These are phyloP conservation scores for Empis livida DNA, from an alignment of 2,888 invertebrate genomes.

Conservation along the genomic window DNA sequence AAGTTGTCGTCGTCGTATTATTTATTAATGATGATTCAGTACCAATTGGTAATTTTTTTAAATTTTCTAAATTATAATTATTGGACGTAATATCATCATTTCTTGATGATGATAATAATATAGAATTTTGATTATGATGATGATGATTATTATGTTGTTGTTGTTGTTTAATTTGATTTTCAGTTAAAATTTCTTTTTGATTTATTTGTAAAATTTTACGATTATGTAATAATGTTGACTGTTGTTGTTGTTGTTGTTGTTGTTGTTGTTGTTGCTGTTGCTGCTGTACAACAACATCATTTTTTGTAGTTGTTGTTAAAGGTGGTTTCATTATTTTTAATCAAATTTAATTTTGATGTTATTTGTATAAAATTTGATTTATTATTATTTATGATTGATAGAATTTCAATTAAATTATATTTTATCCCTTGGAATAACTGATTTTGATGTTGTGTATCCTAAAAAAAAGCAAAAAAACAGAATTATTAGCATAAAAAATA, in stretches of 20 bases:
- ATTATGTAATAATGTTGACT: slow-evolving; percentile 1
- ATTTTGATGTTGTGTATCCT: no score
- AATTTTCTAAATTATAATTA: not conserved
- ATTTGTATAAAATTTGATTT: not conserved
- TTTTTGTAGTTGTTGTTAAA: slow-evolving; percentile 7
- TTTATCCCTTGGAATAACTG: no score
- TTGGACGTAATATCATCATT: not conserved
- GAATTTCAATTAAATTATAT: no score
- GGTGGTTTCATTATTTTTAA: slow-evolving; percentile 9
- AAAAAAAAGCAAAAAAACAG: no score
- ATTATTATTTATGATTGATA: not conserved
- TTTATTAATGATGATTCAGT: no score
- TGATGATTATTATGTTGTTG: not conserved
- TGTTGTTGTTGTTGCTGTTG: no score
- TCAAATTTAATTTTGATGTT: not conserved
- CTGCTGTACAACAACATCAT: slow-evolving; percentile 6
- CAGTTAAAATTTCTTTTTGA: slow-evolving; percentile 9
- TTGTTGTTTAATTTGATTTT: not conserved
- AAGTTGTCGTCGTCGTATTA: no score
- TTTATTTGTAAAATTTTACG: slow-evolving; percentile 2
- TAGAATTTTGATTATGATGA: not conserved
- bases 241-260: slow-evolving; percentile 6
- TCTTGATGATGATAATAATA: not conserved
- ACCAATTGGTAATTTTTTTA: not conserved
- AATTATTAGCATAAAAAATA: no score